phyloP scores from a whole-genome alignment of 2,113 vertebrate genomes.

The Saccopteryx bilineata region DNA sequence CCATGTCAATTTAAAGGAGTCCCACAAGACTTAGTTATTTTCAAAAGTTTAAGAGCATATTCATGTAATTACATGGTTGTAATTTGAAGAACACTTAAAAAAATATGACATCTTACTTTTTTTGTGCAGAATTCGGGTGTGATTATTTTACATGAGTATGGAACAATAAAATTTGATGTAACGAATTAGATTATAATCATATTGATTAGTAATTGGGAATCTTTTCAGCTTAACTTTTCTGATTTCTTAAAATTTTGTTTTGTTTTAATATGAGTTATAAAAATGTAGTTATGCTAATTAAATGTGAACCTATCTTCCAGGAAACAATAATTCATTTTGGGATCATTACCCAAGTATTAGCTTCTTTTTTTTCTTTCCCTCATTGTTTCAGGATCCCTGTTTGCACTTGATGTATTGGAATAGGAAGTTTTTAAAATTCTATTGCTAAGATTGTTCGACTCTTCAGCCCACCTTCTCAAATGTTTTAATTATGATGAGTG shows the following conservation, averaged over 20 bases:
- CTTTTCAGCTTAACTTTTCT: constrained; percentile 31
- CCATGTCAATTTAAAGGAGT: background rate
- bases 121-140: background rate
- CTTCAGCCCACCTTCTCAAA: constrained; percentile 42
- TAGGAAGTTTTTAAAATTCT: constrained; percentile 31
- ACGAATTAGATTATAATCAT: background rate
- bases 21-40: constrained; percentile 35
- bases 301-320: constrained; percentile 33
- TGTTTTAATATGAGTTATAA: constrained; percentile 23
- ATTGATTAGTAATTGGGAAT: constrained; percentile 15
- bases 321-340: constrained; percentile 40
- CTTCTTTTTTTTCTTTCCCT: background rate
- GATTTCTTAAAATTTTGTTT: background rate
- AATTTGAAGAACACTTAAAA: constrained; percentile 27
- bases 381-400: constrained; percentile 10
- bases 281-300: constrained; percentile 41
- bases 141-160: background rate
- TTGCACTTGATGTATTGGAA: background rate
- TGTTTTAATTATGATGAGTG: constrained; percentile 9
- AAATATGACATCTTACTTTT: constrained; percentile 19
- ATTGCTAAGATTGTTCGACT: constrained; percentile 5
- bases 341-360: background rate
- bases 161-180: constrained; percentile 34
- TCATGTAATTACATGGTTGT: constrained; percentile 21
- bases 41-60: constrained; percentile 28